Percentiles rank a stretch among this genome's conserved stretches.
These are phyloP conservation scores for Pampusana beccarii DNA, from an alignment of 2,113 vertebrate species.

Conservation along the genomic window DNA sequence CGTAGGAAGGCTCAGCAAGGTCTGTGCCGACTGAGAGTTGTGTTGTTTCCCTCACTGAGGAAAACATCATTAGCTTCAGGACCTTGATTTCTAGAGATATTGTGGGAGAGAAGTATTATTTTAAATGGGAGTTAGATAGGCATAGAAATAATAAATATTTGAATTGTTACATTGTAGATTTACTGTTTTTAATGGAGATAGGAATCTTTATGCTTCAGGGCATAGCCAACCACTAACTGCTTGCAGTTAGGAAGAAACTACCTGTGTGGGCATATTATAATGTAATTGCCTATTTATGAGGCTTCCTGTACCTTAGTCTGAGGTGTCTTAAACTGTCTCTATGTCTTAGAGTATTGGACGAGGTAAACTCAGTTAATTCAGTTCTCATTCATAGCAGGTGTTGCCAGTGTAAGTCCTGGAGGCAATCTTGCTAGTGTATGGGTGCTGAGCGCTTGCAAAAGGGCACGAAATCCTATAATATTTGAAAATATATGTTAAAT, in stretches of 20 bases:
- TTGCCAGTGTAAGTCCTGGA: neutral
- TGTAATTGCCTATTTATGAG: neutral
- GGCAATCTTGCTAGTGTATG: neutral
- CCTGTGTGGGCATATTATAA: neutral
- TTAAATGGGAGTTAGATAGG: neutral
- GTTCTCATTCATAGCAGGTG: accelerated
- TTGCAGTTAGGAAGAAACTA: neutral
- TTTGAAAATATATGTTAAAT: accelerated
- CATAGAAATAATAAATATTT: neutral
- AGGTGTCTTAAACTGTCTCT: neutral
- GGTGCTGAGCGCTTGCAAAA: neutral
- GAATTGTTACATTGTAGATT: neutral
- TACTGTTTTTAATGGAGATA: neutral
- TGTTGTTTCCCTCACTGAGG: neutral
- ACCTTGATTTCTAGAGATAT: neutral
- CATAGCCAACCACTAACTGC: neutral
- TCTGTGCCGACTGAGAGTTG: neutral
- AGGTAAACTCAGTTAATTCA: accelerated
- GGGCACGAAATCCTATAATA: neutral
- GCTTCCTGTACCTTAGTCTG: neutral
- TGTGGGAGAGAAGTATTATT: neutral
- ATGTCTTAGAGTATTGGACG: neutral
- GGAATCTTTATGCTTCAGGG: neutral
- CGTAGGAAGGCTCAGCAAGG: neutral
- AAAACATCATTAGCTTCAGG: neutral